These are phyloP conservation scores for Mythimna ferrago DNA, from an alignment of 2,888 invertebrate species.

Conservation along the genomic window DNA sequence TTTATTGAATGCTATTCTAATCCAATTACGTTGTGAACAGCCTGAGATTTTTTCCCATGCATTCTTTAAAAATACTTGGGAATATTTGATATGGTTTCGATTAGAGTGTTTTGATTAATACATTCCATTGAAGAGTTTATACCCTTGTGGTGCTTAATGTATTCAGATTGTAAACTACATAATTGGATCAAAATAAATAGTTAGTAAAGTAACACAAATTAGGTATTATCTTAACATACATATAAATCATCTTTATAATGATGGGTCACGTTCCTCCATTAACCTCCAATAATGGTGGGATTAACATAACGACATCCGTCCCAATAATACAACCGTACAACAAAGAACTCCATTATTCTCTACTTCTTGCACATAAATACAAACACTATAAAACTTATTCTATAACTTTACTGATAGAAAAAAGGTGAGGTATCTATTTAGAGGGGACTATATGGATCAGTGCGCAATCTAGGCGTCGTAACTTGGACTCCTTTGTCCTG, in stretches of 20 bases:
- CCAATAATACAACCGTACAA: constrained; percentile 22
- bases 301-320: constrained; percentile 41
- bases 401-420: constrained; percentile 71
- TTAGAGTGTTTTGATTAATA: not conserved
- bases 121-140: not conserved
- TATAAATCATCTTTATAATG: constrained; percentile 6
- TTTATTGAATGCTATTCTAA: constrained; percentile 58
- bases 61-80: constrained; percentile 43
- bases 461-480: constrained; percentile 84
- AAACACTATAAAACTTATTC: constrained; percentile 66
- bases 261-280: constrained; percentile 26
- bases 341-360: constrained; percentile 44
- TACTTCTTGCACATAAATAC: constrained; percentile 40
- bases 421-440: constrained; percentile 72
- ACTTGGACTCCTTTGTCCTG: constrained; percentile 88
- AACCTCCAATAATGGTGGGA: constrained; percentile 18
- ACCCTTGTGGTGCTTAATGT: not conserved
- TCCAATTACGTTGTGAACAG: constrained; percentile 49
- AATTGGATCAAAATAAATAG: not conserved
- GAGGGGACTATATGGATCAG: constrained; percentile 80
- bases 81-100: constrained; percentile 16
- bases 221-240: constrained; percentile 17
- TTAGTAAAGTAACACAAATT: constrained; percentile 19
- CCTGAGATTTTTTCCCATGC: constrained; percentile 43
- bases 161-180: constrained; percentile 6